phyloP scores from a whole-genome alignment of 2,797 vertebrate species.

The Borostomias antarcticus region DNA sequence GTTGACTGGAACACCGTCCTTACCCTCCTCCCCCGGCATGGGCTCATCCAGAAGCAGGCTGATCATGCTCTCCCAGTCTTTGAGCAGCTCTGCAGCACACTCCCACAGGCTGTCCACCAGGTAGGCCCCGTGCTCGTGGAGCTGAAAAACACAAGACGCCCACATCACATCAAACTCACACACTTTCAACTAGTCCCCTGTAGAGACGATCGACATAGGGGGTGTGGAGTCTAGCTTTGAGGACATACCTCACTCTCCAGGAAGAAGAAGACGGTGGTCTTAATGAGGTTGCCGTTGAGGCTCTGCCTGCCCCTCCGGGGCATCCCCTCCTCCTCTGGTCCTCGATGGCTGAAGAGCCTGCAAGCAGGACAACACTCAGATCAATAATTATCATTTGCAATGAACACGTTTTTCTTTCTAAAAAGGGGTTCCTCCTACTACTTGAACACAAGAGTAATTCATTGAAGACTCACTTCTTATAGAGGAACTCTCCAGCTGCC shows the following conservation, averaged over 20 bases:
- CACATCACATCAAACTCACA: not conserved
- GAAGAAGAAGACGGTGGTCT: conserved; percentile 98
- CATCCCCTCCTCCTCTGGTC: conserved; percentile 94
- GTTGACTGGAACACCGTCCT: no score
- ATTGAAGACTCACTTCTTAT: conserved; percentile 88
- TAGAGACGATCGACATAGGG: not conserved
- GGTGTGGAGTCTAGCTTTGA: not conserved
- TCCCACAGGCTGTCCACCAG: conserved; percentile 99
- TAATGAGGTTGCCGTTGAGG: conserved; percentile 95
- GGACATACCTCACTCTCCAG: conserved; percentile 92
- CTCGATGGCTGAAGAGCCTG: conserved; percentile 95
- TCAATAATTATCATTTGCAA: not conserved
- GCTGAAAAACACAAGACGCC: conserved; percentile 64
- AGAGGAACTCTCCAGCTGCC: conserved; percentile 97
- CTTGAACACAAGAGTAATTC: not conserved
- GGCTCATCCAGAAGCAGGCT: conserved; percentile 96
- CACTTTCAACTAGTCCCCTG: no score
- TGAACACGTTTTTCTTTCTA: no score
- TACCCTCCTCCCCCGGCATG: conserved; percentile 96
- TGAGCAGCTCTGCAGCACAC: conserved; percentile 94
- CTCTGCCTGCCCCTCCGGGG: conserved; percentile 96
- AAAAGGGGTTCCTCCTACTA: not conserved
- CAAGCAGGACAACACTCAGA: not conserved
- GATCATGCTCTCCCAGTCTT: conserved; percentile 99
- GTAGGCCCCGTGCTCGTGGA: conserved; percentile 99